These are phyloP conservation scores for Rhogogaster chlorosoma DNA, from an alignment of 2,888 invertebrate genomes.

Conservation along the genomic window DNA sequence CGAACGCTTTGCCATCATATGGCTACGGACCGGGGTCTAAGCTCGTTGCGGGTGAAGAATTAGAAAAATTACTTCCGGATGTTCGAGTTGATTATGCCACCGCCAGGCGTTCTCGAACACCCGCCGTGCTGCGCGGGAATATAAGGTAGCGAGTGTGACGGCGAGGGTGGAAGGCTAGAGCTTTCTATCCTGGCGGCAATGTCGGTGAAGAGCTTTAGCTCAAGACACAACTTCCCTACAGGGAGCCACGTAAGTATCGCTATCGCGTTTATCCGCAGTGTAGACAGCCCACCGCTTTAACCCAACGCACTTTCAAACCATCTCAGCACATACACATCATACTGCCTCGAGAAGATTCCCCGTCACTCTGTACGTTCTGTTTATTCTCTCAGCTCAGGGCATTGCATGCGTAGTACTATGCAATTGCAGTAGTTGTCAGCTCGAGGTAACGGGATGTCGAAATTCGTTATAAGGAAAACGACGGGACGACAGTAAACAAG, in stretches of 20 bases:
- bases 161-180: not conserved
- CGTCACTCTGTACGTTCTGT: not conserved
- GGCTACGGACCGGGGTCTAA: not conserved
- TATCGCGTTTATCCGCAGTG: conserved; percentile 7
- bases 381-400: not conserved
- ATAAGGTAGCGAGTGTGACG: conserved; percentile 3
- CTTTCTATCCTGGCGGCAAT: not conserved
- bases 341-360: not conserved
- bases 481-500: conserved; percentile 6
- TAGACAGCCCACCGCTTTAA: not conserved
- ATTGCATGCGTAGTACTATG: not conserved
- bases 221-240: conserved; percentile 17
- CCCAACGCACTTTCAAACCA: conserved; percentile 26
- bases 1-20: not conserved
- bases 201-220: conserved; percentile 20
- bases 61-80: not conserved
- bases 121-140: conserved; percentile 40
- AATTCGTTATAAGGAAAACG: not conserved
- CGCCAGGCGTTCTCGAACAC: conserved; percentile 17
- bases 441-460: not conserved
- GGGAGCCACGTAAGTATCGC: conserved; percentile 13
- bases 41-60: not conserved
- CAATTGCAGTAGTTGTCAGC: too few species aligned
- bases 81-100: conserved; percentile 19
- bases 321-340: not conserved